phyloP scores from a whole-genome alignment of 2,888 invertebrate species.

The Meandrusa payeni region DNA sequence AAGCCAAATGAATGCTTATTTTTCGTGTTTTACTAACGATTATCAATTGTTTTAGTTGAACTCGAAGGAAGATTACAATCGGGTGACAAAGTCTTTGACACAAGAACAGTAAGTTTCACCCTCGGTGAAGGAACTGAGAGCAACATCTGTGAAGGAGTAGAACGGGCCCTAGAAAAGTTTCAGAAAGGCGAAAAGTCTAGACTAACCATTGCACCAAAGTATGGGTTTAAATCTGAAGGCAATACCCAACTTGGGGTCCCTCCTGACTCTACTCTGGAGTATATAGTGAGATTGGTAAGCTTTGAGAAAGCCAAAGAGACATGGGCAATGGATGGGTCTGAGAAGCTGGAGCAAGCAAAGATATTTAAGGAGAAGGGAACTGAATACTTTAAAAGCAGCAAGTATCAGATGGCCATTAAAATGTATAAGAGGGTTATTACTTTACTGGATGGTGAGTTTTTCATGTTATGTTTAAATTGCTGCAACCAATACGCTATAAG shows the following conservation, averaged over 20 bases:
- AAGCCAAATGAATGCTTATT: no score
- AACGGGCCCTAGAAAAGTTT: slow-evolving; percentile 90
- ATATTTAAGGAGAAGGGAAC: slow-evolving; percentile 95
- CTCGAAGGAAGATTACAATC: slow-evolving; percentile 80
- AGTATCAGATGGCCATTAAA: slow-evolving; percentile 89
- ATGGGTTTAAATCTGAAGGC: slow-evolving; percentile 89
- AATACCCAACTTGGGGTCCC: slow-evolving; percentile 87
- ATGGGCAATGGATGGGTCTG: slow-evolving; percentile 90
- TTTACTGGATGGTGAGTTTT: slow-evolving; percentile 77
- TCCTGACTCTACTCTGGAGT: slow-evolving; percentile 88
- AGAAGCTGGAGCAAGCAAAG: slow-evolving; percentile 91
- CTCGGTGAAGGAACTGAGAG: slow-evolving; percentile 92
- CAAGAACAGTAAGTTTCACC: slow-evolving; percentile 89
- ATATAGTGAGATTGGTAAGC: slow-evolving; percentile 88
- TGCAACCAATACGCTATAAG: no score
- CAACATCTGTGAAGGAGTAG: slow-evolving; percentile 90
- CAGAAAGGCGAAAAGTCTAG: slow-evolving; percentile 88
- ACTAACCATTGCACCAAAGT: slow-evolving; percentile 86
- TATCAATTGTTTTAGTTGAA: slow-evolving; percentile 82
- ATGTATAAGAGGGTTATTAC: slow-evolving; percentile 91
- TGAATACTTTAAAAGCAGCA: slow-evolving; percentile 90
- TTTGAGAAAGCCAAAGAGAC: slow-evolving; percentile 91
- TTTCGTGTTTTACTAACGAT: slow-evolving; percentile 16
- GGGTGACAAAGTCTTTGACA: slow-evolving; percentile 88
- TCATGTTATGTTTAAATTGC: no score